Percentiles rank a stretch among this genome's conserved stretches.
phyloP scores from a whole-genome alignment of 2,888 invertebrate genomes.

The Xestia ashworthii region DNA sequence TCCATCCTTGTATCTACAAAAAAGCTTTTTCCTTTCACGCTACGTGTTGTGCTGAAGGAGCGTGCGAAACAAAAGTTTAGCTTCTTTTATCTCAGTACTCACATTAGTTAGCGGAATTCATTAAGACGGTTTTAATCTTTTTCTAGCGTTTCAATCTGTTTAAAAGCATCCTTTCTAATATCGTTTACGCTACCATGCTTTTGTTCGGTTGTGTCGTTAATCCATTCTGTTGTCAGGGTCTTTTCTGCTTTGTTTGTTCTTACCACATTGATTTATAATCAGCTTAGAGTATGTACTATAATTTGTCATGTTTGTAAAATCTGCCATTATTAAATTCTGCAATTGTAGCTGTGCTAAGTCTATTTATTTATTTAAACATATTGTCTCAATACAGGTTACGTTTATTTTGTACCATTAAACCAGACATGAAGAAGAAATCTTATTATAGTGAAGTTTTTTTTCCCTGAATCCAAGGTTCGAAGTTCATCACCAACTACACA shows the following conservation, averaged over 20 bases:
- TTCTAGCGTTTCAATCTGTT: conserved; percentile 38
- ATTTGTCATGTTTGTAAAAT: neutral
- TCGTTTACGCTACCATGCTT: conserved; percentile 11
- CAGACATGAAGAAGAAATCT: neutral
- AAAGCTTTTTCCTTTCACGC: conserved; percentile 32
- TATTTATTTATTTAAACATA: no score
- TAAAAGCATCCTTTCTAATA: conserved; percentile 46
- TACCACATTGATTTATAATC: conserved; percentile 6
- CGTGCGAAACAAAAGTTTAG: conserved; percentile 46
- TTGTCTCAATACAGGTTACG: no score
- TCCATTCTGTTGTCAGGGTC: conserved; percentile 1
- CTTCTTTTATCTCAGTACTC: conserved; percentile 34
- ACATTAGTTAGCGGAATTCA: conserved; percentile 42
- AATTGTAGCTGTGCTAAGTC: neutral
- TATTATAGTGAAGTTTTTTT: neutral
- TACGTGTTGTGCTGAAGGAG: conserved; percentile 30
- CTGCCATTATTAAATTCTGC: conserved; percentile 3
- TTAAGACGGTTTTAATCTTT: conserved; percentile 41
- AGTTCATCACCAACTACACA: conserved; percentile 27
- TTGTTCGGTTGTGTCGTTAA: conserved; percentile 27
- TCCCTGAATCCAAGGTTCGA: conserved; percentile 12
- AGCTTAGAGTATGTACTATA: neutral
- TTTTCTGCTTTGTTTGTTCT: neutral
- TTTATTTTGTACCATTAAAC: no score
- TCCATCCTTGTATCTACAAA: conserved; percentile 22